Base-by-base conservation (phyloP, 2,888 invertebrate species). In the Nomada hirtipes region DNA sequence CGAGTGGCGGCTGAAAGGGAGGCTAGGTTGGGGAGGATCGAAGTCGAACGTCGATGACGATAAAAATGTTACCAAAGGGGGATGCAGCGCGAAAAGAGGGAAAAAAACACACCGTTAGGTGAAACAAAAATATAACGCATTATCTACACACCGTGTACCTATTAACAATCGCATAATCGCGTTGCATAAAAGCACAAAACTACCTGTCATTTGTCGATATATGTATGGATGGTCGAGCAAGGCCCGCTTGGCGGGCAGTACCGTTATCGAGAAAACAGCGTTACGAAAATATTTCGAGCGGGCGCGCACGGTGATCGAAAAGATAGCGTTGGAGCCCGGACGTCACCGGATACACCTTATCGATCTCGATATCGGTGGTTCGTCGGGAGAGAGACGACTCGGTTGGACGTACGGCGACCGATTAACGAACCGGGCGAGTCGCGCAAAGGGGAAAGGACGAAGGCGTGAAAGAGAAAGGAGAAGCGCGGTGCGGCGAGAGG, bases 401-500 rank as follows among this genome's bases (percentile, higher is more conserved):
- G 80, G 80, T 77, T 60, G 76, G 74, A 83, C 84, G 86, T 81
- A 79, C 85, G 85, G 73, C 87, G 80, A 65, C 79, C 79, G 87
- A 87, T 87, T 87, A 87, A 87, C 87, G 84, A 86, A 86, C 88
- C 36, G 36, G 81, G 82, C 63, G 83, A 64, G 73, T 73, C 82
- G 82, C 79, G 76, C 73, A 67, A 78, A 79, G 77, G 83, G 69
- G 75, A 76, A 82, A 80, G 82, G 78, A 79, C 79, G 76, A 80
- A 79, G 82, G 77, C 81, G 76, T 42, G 80, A 77, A 77, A 76
- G 82, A 79, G 82, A 77, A 79, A 83, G 76, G 76, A 79, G 76
- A 10, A 23, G 57, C 23, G 76, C 63, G 69, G 65, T 65, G 69
- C 26, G 70, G 73, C 59, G 69, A 47, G 67, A 53, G 52, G 44